Percentiles rank a stretch among this genome's conserved stretches.
Evolutionary conservation across 2,113 vertebrate genomes (phyloP).

Genomic region (Oceanites oceanicus): DNA sequence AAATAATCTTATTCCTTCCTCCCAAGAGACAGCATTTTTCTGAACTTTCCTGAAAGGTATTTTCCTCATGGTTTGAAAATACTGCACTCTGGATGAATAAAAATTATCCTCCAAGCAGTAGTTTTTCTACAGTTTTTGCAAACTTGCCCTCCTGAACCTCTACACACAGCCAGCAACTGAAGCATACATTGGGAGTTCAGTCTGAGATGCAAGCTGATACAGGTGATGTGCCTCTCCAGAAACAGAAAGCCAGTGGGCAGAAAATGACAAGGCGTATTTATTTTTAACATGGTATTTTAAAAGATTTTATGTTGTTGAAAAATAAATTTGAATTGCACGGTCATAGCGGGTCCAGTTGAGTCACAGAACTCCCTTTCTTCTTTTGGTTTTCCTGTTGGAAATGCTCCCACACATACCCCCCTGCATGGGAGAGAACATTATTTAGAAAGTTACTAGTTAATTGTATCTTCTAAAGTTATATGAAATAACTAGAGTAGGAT

Average conservation of each 20-base stretch:
- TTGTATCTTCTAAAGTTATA: neutral
- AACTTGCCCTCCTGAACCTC: neutral
- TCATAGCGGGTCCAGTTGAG: neutral
- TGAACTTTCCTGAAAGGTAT: neutral
- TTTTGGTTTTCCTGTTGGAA: neutral
- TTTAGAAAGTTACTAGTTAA: neutral
- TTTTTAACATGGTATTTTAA: neutral
- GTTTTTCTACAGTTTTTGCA: neutral
- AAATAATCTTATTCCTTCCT: neutral
- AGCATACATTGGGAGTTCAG: neutral
- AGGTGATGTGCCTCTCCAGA: neutral
- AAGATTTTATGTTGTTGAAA: neutral
- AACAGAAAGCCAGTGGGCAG: neutral
- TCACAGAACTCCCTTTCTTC: neutral
- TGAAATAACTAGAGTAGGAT: neutral
- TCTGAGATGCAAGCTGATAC: neutral
- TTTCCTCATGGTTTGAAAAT: neutral
- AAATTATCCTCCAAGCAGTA: neutral
- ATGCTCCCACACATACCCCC: neutral
- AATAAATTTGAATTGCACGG: neutral
- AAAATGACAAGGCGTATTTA: neutral
- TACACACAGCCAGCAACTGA: neutral
- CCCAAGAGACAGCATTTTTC: neutral
- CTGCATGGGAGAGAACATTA: neutral
- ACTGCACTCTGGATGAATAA: neutral